Conservation (phyloP, 2,797 vertebrate genomes). For the Catharus ustulatus region DNA sequence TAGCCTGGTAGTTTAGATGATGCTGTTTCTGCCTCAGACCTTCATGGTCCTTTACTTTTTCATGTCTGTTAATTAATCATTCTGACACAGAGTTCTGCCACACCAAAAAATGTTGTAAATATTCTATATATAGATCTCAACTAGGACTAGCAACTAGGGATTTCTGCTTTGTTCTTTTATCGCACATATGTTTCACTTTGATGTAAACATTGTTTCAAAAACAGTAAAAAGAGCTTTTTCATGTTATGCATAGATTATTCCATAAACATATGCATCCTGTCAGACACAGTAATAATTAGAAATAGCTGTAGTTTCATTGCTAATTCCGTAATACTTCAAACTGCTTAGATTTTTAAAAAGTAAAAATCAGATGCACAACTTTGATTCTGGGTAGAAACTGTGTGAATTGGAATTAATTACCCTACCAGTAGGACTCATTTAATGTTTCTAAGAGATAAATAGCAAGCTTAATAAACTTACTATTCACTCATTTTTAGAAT, state of each 20-base stretch:
- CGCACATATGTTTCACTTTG: slow-evolving; percentile 56
- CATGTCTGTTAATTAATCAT: slow-evolving; percentile 59
- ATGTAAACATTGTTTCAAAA: slow-evolving; percentile 61
- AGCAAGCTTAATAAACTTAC: background rate
- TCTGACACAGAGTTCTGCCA: slow-evolving; percentile 15
- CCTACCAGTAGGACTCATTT: background rate
- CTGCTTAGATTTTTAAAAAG: background rate
- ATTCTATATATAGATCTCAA: slow-evolving; percentile 54
- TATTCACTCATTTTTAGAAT: background rate
- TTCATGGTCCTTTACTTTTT: background rate
- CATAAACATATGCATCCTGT: slow-evolving; percentile 57
- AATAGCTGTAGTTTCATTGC: slow-evolving; percentile 51
- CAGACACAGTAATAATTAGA: slow-evolving; percentile 58
- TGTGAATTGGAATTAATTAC: background rate
- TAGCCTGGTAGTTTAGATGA: background rate
- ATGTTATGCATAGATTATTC: slow-evolving; percentile 57
- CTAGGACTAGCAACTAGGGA: slow-evolving; percentile 14
- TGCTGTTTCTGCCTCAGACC: background rate
- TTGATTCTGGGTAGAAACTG: background rate
- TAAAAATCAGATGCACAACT: background rate
- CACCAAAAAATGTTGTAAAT: slow-evolving; percentile 43
- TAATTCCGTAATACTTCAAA: background rate
- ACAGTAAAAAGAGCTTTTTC: slow-evolving; percentile 51
- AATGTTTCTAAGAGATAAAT: background rate
- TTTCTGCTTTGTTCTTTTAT: slow-evolving; percentile 68